Percentiles rank a stretch among this genome's conserved stretches.
Conservation (phyloP, 2,113 vertebrate genomes). For the Rynchops niger region DNA sequence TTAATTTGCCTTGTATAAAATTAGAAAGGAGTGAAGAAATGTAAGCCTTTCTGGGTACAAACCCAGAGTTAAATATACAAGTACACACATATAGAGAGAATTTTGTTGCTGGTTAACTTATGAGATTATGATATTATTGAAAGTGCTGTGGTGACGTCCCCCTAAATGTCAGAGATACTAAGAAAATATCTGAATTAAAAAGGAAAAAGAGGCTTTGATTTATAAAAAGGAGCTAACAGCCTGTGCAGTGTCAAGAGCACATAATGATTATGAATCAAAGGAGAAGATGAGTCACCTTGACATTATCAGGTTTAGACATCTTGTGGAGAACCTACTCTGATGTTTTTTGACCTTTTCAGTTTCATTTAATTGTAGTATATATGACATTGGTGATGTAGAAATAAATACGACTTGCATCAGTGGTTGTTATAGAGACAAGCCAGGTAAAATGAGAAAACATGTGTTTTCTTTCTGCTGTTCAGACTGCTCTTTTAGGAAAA, state of each 20-base stretch:
- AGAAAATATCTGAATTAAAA: slow-evolving; percentile 36
- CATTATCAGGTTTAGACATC: slow-evolving; percentile 67
- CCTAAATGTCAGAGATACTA: slow-evolving; percentile 26
- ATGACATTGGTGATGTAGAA: slow-evolving; percentile 56
- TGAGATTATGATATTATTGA: background rate
- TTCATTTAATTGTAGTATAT: slow-evolving; percentile 69
- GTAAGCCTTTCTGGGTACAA: background rate
- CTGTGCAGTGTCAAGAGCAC: slow-evolving; percentile 34
- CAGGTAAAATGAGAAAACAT: slow-evolving; percentile 53
- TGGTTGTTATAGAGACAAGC: slow-evolving; percentile 71
- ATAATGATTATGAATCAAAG: slow-evolving; percentile 62
- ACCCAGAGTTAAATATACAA: background rate
- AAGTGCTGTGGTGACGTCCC: background rate
- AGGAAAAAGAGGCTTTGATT: background rate
- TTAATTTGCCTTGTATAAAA: background rate
- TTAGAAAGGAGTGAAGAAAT: background rate
- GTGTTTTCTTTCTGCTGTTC: slow-evolving; percentile 26
- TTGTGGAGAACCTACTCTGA: slow-evolving; percentile 57
- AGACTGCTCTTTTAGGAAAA: slow-evolving; percentile 27
- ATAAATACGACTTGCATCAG: slow-evolving; percentile 68
- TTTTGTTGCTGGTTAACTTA: background rate
- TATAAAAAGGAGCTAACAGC: slow-evolving; percentile 34
- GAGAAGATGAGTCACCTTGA: slow-evolving; percentile 68
- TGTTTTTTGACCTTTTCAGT: slow-evolving; percentile 72
- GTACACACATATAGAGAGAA: background rate